Evolutionary conservation across 2,113 vertebrate species (phyloP), one percentile per base, ranked within the genome.

Genomic region (Marcusenius ussheri): DNA sequence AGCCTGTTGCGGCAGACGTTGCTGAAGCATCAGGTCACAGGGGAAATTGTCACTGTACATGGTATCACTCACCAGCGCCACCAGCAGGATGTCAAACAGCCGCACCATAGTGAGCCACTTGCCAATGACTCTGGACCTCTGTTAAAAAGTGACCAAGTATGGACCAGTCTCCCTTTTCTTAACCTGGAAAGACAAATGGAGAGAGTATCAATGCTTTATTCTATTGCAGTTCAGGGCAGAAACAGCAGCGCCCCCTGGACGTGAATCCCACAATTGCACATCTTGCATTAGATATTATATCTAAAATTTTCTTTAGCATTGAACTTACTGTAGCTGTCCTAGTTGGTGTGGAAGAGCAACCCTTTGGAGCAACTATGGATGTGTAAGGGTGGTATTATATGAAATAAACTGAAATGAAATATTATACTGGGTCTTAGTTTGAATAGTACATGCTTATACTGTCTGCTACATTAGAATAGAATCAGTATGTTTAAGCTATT

Each of bases 21-120:
- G 83, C 93, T 95, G 92, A 93, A 95, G 47, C 7, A 95, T 93
- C 24, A 95, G 93, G 93, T 94, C 96, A 90, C 95, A 95, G 89
- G 93, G 95, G 53, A 95, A 96, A 90, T 95, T 93, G 0, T 95
- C 94, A 0, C 94, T 94, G 91, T 95, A 95, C 89, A 96, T 93
- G 0, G 94, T 92, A 39, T 95, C 94, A n/a, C 95, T 95, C 35
- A 96, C 93, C 90, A 95, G 56, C 1, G 95, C 94, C 90, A 96
- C 95, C 31, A 96, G 92, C 90, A 96, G 91, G 90, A 96, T 96
- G 50, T 93, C 92, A 92, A 95, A 96, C 90, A 96, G 95, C 46
- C 96, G 94, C 88, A 96, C 92, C 93, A 95, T 93, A 0, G 93
- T 95, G 90, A 96, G 95, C 95, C 95, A 96, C 94, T 96, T 96